Conservation (phyloP, 2,113 vertebrate genomes). For the Scatophagus argus region DNA sequence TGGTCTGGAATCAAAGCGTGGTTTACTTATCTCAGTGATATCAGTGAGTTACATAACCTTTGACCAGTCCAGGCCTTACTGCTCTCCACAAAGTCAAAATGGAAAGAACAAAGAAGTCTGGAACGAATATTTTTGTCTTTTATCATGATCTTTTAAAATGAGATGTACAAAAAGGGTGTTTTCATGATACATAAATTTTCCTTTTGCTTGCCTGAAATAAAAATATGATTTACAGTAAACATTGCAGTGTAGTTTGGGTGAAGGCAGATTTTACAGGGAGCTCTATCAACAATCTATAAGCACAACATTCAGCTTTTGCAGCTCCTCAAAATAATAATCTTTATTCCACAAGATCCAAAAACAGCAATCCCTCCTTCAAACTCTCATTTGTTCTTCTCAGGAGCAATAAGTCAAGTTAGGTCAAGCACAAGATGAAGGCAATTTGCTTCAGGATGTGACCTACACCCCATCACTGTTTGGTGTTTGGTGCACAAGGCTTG, state of each 20-base stretch:
- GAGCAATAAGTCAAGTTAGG: not conserved
- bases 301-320: not conserved
- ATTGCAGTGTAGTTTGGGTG: not conserved
- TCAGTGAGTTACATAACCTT: not conserved
- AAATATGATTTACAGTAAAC: not conserved
- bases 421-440: not conserved
- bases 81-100: not conserved
- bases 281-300: too few relatives aligned
- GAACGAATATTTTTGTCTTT: too few relatives aligned
- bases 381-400: not conserved
- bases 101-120: not conserved
- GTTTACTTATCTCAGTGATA: not conserved
- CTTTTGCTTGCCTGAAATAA: not conserved
- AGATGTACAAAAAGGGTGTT: not conserved
- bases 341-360: not conserved
- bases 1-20: not conserved
- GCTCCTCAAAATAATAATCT: not conserved
- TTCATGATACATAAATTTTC: not conserved
- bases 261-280: not conserved
- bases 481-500: conserved; percentile 14
- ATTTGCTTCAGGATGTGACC: conserved; percentile 2
- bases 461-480: not conserved
- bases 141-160: not conserved
- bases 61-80: not conserved
- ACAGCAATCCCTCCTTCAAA: not conserved